Evolutionary conservation across 2,888 invertebrate species (phyloP), one percentile per base, ranked within the genome.

Genomic region (Tenthredo amoena): DNA sequence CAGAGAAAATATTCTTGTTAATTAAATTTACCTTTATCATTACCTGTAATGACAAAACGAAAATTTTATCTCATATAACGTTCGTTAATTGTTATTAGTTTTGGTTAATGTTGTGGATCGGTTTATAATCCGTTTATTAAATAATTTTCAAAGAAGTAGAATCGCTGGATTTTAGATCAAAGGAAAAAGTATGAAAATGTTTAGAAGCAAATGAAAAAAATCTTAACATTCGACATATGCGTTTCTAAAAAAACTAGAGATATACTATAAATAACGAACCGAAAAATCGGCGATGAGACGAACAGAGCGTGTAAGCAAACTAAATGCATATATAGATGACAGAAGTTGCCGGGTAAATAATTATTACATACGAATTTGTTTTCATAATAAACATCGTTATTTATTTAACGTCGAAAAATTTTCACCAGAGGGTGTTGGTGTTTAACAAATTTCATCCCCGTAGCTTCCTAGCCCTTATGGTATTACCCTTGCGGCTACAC

Each of bases 391-490:
- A 50, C 18, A 50, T 50, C 1, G 7, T n/a, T 55, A 2, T n/a
- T 55, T 55, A n/a, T 55, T 55, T 55, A 55, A 55, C 1, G 2
- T 62, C 26, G 2, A 9, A 62, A 62, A 62, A 21, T 62, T 26
- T 62, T 26, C 7, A 10, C 26, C 58, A 58, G n/a, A 58, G 58
- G 58, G 47, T 58, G 58, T 21, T 76, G 68, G 55, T 55, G 12
- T 72, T 85, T 85, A 85, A 86, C 85, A 58, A 68, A 72, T 86
- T 50, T 86, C 82, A 55, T 85, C 79, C 76, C 50, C 7, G n/a
- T 71, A 71, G 85, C 84, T 87, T 86, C 87, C 86, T 85, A 86
- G 86, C 86, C 83, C 84, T 85, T 58, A 34, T 12, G 81, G 85
- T 85, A 85, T 85, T 86, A 84, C 68, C 79, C 84, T 68, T 18